phyloP scores from a whole-genome alignment of 2,113 vertebrate genomes.

The Phrynocephalus versicolor region DNA sequence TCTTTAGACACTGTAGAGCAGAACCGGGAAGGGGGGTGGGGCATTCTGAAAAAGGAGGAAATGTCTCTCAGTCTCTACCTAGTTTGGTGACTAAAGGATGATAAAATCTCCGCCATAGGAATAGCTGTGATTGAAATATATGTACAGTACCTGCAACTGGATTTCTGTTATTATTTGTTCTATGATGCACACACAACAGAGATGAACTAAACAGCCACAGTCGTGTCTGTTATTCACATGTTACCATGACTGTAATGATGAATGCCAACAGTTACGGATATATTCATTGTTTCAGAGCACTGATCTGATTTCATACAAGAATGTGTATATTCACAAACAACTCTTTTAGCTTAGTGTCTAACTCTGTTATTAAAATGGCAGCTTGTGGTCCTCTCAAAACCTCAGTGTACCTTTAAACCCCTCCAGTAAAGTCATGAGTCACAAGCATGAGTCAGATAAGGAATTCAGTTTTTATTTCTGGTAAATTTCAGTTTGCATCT shows the following conservation, averaged over 20 bases:
- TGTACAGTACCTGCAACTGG: not conserved
- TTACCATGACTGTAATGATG: not conserved
- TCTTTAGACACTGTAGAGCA: too few relatives aligned
- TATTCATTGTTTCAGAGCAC: not conserved
- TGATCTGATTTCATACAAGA: not conserved
- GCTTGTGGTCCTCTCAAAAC: slow-evolving; percentile 3
- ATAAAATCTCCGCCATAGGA: not conserved
- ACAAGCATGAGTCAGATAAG: slow-evolving; percentile 10
- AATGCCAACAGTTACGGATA: not conserved
- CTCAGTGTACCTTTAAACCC: slow-evolving; percentile 18
- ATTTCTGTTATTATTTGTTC: not conserved
- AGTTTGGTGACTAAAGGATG: not conserved
- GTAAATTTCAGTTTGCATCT: slow-evolving; percentile 34
- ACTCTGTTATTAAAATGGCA: not conserved
- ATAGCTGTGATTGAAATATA: not conserved
- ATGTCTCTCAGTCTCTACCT: too few relatives aligned
- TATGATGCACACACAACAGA: too few relatives aligned
- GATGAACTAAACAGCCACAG: not conserved
- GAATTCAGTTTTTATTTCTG: slow-evolving; percentile 11
- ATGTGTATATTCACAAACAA: not conserved
- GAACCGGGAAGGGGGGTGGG: too few relatives aligned
- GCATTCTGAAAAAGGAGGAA: too few relatives aligned
- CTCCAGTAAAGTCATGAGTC: slow-evolving; percentile 9
- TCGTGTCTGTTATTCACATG: not conserved
- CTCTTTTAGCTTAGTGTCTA: not conserved